Conservation (phyloP, 2,888 invertebrate species). For the Oscheius sp. region DNA sequence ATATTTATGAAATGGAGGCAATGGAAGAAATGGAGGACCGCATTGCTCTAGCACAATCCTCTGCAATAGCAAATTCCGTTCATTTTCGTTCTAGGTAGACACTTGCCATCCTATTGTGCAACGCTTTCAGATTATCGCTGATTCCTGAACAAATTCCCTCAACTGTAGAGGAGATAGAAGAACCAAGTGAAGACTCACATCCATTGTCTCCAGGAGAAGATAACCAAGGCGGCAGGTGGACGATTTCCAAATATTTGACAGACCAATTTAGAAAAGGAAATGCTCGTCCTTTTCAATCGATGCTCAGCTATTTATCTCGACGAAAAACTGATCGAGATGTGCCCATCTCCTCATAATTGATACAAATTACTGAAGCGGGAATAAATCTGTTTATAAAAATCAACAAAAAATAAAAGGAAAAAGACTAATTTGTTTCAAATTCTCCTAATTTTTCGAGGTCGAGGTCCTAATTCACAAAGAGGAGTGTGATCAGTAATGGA, state of each 20-base stretch:
- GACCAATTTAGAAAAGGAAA: background rate
- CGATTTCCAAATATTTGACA: background rate
- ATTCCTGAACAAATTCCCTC: constrained; percentile 56
- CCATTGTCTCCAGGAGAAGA: constrained; percentile 30
- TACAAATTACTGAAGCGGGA: background rate
- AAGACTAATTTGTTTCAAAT: constrained; percentile 75
- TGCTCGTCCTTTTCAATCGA: constrained; percentile 3
- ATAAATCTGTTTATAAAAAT: background rate
- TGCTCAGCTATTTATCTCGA: constrained; percentile 22
- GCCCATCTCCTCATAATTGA: background rate
- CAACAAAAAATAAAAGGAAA: no score
- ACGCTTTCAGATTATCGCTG: constrained; percentile 45
- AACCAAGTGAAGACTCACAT: constrained; percentile 36
- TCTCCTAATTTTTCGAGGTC: constrained; percentile 85
- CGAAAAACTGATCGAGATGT: constrained; percentile 22
- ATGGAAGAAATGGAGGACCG: constrained; percentile 61
- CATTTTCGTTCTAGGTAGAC: constrained; percentile 57
- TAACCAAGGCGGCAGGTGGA: background rate
- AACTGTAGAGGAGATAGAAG: constrained; percentile 54
- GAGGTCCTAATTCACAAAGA: constrained; percentile 80
- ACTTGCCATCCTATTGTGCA: background rate
- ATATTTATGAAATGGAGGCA: constrained; percentile 46
- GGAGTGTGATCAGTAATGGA: constrained; percentile 91
- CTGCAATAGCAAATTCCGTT: constrained; percentile 37
- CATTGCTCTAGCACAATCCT: constrained; percentile 36